Evolutionary conservation across 2,888 invertebrate species (phyloP).

Genomic region (Pachliopta kotzebuea): DNA sequence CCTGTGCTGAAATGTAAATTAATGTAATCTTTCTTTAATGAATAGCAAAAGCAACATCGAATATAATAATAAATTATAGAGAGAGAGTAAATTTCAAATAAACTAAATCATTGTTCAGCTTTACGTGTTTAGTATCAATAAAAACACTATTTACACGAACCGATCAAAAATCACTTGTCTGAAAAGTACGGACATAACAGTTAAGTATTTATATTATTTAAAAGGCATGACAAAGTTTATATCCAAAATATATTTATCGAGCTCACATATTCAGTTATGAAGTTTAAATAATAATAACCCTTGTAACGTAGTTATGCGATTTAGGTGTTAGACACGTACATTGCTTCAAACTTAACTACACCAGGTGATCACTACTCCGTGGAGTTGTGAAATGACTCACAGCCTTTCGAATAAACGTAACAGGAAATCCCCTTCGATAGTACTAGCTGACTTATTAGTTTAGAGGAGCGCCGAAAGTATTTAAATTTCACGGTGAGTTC

Average conservation of each 20-base stretch:
- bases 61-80: background rate
- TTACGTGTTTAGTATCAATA: background rate
- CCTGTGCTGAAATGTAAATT: no score
- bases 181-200: no score
- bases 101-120: background rate
- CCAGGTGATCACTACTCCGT: background rate
- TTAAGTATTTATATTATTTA: no score
- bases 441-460: conserved; percentile 18
- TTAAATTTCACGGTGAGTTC: conserved; percentile 26
- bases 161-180: no score
- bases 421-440: background rate
- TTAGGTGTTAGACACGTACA: no score
- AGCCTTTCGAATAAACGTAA: background rate
- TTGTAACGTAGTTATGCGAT: no score
- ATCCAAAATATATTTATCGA: no score
- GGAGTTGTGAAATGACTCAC: background rate
- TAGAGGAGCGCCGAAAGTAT: conserved; percentile 12
- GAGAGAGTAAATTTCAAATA: background rate
- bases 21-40: no score
- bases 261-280: no score
- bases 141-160: background rate
- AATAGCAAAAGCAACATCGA: background rate
- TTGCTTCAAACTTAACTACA: background rate
- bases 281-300: no score
- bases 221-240: no score